Evolutionary conservation across 2,113 vertebrate species (phyloP).

Genomic region (Eulemur macaco): DNA sequence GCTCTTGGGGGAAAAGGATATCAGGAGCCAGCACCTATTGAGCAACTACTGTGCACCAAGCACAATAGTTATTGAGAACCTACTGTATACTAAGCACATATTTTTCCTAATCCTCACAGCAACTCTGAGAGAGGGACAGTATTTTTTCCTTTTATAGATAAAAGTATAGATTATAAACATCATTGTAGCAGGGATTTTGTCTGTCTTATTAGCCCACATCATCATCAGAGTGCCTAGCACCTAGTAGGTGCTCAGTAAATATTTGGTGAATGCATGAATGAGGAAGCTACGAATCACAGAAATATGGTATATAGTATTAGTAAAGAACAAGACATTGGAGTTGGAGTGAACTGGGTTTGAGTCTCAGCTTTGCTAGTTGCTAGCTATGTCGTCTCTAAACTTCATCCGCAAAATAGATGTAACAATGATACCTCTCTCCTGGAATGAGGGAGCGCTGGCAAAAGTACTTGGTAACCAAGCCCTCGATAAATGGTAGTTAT

Average conservation of each 20-base stretch:
- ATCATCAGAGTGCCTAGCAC: neutral
- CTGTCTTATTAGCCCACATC: neutral
- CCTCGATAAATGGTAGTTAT: neutral
- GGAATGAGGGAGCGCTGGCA: neutral
- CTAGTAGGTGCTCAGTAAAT: neutral
- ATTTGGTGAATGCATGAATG: neutral
- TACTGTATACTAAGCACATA: neutral
- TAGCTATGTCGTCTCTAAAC: neutral
- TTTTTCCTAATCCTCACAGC: neutral
- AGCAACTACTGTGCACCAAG: neutral
- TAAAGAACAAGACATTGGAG: neutral
- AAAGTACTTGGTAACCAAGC: neutral
- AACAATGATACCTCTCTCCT: neutral
- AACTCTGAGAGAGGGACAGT: neutral
- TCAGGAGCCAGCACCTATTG: neutral
- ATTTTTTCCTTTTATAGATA: neutral
- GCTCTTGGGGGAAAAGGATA: neutral
- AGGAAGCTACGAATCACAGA: neutral
- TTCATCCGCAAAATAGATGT: neutral
- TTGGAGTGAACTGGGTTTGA: neutral
- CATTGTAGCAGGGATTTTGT: neutral
- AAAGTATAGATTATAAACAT: neutral
- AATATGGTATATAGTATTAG: too few species aligned
- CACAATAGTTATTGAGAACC: neutral
- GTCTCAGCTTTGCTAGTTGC: neutral